phyloP scores from a whole-genome alignment of 2,797 vertebrate species.

The Salarias fasciatus region DNA sequence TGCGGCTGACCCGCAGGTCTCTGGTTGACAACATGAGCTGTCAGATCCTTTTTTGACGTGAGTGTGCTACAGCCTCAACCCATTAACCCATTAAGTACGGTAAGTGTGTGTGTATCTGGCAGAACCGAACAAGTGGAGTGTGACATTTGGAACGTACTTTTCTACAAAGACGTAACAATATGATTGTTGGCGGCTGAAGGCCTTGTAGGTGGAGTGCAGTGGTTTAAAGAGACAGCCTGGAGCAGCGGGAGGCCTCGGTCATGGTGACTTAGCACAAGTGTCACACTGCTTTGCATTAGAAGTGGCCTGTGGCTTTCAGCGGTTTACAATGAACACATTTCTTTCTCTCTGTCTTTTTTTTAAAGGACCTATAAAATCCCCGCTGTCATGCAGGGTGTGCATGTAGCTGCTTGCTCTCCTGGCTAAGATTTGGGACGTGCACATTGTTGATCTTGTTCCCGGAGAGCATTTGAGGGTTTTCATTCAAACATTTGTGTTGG shows the following conservation, averaged over 20 bases:
- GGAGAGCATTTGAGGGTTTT: conserved; percentile 24
- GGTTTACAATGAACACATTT: neutral
- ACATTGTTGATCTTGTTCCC: conserved; percentile 13
- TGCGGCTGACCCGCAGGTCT: conserved; percentile 52
- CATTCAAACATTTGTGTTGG: neutral
- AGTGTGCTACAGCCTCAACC: too few species aligned
- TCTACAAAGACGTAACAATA: neutral
- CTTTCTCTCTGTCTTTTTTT: too few species aligned
- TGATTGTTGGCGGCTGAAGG: conserved; percentile 27
- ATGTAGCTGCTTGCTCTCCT: too few species aligned
- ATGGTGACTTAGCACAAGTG: conserved; percentile 32
- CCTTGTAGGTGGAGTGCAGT: conserved; percentile 24
- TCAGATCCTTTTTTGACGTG: neutral
- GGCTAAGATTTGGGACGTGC: neutral
- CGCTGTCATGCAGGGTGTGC: too few species aligned
- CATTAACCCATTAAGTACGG: too few species aligned
- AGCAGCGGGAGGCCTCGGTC: conserved; percentile 50
- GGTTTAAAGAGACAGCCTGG: conserved; percentile 53
- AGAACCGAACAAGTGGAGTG: neutral
- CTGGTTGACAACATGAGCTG: conserved; percentile 35
- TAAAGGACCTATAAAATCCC: too few species aligned
- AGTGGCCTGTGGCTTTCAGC: neutral
- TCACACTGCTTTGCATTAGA: conserved; percentile 23
- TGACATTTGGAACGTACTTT: neutral
- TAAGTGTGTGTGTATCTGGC: too few species aligned